Percentiles rank a stretch among this genome's conserved stretches.
Conservation (phyloP, 2,113 vertebrate species). For the Nettapus auritus region DNA sequence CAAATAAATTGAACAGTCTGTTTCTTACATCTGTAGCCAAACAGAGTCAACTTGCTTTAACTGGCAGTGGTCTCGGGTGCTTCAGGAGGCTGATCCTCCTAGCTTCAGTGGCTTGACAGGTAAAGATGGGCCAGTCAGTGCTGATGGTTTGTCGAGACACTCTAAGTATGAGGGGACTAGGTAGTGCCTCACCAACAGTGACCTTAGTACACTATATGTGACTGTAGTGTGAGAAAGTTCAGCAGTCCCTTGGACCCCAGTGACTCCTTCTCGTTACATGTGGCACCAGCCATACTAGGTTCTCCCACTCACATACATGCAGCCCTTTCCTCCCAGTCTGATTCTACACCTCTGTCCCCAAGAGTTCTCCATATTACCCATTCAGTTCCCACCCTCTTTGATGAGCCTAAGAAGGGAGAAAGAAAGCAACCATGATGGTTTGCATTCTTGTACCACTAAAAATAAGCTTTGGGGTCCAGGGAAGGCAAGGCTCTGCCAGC, state of each 20-base stretch:
- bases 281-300: background rate
- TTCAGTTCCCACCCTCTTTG: background rate
- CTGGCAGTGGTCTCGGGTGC: background rate
- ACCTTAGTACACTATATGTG: background rate
- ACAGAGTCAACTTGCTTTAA: background rate
- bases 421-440: background rate
- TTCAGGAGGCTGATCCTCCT: background rate
- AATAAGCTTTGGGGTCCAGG: background rate
- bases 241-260: background rate
- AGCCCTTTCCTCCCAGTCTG: background rate
- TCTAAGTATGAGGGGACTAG: background rate
- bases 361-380: background rate
- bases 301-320: background rate
- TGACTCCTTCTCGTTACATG: background rate
- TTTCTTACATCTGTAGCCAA: background rate
- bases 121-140: background rate
- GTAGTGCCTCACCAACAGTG: background rate
- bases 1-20: background rate
- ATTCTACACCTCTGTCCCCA: background rate
- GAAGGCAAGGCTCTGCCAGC: background rate
- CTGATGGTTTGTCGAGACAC: background rate
- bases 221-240: background rate
- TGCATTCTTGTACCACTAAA: background rate
- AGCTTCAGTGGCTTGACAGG: fast-evolving
- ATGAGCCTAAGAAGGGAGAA: background rate